Evolutionary conservation across 2,113 vertebrate species (phyloP).

Genomic region (Ivindomyrus marchei): DNA sequence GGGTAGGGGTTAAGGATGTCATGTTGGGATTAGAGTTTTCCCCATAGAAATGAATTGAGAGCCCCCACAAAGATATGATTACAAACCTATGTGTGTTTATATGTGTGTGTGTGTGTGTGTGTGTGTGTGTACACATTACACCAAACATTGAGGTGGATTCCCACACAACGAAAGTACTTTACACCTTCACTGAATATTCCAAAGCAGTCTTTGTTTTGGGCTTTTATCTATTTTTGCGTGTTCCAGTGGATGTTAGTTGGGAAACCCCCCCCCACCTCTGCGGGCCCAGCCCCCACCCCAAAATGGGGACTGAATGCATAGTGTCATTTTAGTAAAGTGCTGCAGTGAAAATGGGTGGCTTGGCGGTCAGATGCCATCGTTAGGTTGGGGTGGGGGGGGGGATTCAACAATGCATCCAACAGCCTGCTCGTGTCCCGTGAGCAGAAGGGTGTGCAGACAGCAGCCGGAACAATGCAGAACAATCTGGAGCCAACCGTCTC

Average conservation of each 20-base stretch:
- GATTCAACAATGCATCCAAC: background rate
- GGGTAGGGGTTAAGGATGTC: too few species aligned
- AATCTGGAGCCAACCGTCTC: conserved; percentile 18
- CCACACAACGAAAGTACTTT: background rate
- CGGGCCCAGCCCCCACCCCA: background rate
- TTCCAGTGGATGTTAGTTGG: background rate
- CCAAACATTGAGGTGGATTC: background rate
- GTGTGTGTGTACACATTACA: background rate
- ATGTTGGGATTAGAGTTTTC: too few species aligned
- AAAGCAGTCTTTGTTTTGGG: background rate
- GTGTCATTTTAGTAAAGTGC: background rate
- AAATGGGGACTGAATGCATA: background rate
- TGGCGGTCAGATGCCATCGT: background rate
- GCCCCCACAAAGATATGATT: too few species aligned
- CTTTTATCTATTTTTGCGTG: background rate
- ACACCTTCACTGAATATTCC: background rate
- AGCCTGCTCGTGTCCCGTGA: background rate
- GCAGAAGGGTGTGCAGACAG: background rate
- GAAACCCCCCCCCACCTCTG: too few species aligned
- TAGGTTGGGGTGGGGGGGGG: background rate
- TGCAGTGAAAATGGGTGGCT: background rate
- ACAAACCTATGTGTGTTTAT: background rate
- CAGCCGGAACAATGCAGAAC: conserved; percentile 9
- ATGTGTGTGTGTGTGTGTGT: background rate
- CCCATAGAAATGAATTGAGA: background rate